A percentile compares a stretch with the other conserved stretches of the same genome.
Conservation (phyloP, 2,888 invertebrate species). For the Cephus rjabovi region DNA sequence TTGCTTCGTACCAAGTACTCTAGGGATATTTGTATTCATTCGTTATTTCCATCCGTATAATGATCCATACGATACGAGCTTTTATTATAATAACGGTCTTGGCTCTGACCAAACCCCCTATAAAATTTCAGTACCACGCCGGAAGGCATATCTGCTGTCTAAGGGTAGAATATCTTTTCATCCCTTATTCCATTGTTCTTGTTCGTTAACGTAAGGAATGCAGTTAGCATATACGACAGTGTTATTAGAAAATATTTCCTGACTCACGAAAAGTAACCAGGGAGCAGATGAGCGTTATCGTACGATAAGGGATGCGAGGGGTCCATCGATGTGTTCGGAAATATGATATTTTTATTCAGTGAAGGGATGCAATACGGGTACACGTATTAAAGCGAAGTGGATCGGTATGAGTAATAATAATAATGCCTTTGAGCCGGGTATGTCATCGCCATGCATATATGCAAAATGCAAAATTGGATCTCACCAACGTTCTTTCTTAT, state of each 20-base stretch:
- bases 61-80: too few species aligned
- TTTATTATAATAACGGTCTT: too few species aligned
- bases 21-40: too few species aligned
- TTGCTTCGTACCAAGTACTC: too few species aligned
- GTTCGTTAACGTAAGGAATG: neutral
- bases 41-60: too few species aligned
- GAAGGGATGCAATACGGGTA: neutral
- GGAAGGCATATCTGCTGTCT: neutral
- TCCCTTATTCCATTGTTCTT: neutral
- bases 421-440: conserved; percentile 15
- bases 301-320: neutral
- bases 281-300: neutral
- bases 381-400: neutral
- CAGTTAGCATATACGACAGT: neutral
- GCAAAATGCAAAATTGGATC: conserved; percentile 53
- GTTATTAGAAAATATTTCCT: neutral
- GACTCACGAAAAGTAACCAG: neutral
- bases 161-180: neutral
- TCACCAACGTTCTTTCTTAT: conserved; percentile 28
- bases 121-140: neutral
- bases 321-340: too few species aligned
- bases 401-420: neutral
- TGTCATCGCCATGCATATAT: conserved; percentile 45
- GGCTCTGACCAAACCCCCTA: too few species aligned
- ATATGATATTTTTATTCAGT: too few species aligned